phyloP scores from a whole-genome alignment of 2,113 vertebrate species.

The Andinoacara biseriatus region DNA sequence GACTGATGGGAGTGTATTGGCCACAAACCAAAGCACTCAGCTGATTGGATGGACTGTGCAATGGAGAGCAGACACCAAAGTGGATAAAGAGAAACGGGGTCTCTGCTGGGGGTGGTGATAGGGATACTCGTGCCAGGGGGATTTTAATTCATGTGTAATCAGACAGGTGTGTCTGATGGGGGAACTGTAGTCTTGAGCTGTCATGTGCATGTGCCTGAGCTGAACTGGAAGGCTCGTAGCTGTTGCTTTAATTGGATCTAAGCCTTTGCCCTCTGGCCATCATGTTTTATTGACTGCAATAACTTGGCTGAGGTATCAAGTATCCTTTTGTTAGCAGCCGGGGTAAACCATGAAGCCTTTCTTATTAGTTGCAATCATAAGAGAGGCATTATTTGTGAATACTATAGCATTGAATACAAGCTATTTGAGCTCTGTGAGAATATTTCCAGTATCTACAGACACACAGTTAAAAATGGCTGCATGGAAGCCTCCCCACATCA shows the following conservation, averaged over 20 bases:
- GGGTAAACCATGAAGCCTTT: neutral
- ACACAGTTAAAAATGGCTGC: neutral
- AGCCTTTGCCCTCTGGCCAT: constrained; percentile 41
- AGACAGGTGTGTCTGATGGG: constrained; percentile 7
- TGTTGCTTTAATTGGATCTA: constrained; percentile 31
- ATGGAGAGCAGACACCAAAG: neutral
- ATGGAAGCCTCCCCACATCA: neutral
- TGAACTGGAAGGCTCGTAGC: neutral
- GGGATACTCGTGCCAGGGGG: neutral
- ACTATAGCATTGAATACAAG: neutral
- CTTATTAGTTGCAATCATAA: constrained; percentile 9
- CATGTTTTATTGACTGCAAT: constrained; percentile 66
- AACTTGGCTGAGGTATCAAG: constrained; percentile 45
- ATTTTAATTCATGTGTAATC: constrained; percentile 1
- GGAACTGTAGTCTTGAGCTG: constrained; percentile 7
- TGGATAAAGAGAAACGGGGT: neutral
- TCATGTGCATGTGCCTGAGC: neutral
- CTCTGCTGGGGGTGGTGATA: neutral
- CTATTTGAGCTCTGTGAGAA: neutral
- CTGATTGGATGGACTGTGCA: constrained; percentile 49
- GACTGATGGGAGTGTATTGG: constrained; percentile 38
- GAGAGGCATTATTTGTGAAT: constrained; percentile 8
- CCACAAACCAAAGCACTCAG: constrained; percentile 56
- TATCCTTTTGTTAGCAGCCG: constrained; percentile 39
- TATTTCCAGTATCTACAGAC: neutral